Conservation (phyloP, 2,797 vertebrate species). For the Hydrolagus colliei region DNA sequence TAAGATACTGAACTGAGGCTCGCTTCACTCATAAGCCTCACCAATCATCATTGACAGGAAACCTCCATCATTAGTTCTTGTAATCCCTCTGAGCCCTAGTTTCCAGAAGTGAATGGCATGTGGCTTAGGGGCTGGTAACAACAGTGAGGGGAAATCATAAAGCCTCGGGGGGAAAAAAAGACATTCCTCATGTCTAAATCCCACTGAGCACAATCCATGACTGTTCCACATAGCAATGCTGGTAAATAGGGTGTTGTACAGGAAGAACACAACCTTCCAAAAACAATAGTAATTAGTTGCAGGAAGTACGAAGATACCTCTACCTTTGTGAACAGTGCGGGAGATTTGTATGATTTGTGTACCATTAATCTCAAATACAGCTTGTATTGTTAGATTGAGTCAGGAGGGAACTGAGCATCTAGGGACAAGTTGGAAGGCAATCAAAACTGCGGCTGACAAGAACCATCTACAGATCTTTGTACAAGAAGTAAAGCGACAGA, state of each 20-base stretch:
- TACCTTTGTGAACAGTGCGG: constrained; percentile 26
- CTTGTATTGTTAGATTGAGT: constrained; percentile 15
- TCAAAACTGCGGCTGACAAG: neutral
- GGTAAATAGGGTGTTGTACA: constrained; percentile 30
- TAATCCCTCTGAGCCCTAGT: neutral
- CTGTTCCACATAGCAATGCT: constrained; percentile 24
- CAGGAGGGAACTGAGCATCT: neutral
- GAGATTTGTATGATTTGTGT: constrained; percentile 31
- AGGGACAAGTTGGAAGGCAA: neutral
- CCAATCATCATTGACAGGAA: constrained; percentile 24
- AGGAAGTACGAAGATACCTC: constrained; percentile 33
- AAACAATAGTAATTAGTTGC: constrained; percentile 26
- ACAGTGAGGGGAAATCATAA: constrained; percentile 13
- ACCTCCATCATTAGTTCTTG: neutral
- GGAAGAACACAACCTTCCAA: constrained; percentile 30
- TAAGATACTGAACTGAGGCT: neutral
- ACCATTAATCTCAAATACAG: constrained; percentile 26
- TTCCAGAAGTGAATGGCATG: neutral
- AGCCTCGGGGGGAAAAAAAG: neutral
- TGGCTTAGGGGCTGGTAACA: neutral
- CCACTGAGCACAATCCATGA: constrained; percentile 40
- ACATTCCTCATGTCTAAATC: neutral
- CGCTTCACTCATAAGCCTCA: neutral
- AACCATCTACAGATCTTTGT: neutral
- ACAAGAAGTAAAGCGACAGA: neutral